Conservation (phyloP, 2,113 vertebrate species). For the Pantherophis guttatus region DNA sequence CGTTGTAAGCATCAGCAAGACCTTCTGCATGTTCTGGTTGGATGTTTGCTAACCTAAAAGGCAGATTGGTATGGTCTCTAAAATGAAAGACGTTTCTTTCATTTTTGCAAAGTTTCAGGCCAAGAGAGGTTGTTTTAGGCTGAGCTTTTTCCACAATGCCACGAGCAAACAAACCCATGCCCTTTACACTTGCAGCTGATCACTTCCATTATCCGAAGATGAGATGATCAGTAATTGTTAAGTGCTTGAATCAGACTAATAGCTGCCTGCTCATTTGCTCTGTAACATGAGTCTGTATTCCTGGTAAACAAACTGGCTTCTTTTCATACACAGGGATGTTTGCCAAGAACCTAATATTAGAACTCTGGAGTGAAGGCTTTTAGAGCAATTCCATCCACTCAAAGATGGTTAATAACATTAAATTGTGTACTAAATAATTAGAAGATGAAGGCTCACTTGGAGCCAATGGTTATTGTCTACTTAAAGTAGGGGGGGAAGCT, state of each 20-base stretch:
- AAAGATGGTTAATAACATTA: conserved; percentile 71
- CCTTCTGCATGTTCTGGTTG: conserved; percentile 32
- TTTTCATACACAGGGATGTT: conserved; percentile 69
- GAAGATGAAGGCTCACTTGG: conserved; percentile 57
- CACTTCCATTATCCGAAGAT: conserved; percentile 73
- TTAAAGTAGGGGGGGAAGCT: conserved; percentile 59
- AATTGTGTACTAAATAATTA: conserved; percentile 68
- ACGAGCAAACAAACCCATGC: conserved; percentile 58
- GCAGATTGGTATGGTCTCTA: conserved; percentile 42
- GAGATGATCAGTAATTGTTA: conserved; percentile 74
- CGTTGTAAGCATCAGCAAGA: conserved; percentile 27
- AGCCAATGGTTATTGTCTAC: conserved; percentile 67
- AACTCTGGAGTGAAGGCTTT: conserved; percentile 70
- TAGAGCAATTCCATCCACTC: conserved; percentile 69
- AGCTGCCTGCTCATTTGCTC: conserved; percentile 73
- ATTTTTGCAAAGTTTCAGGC: conserved; percentile 48
- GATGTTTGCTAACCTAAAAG: conserved; percentile 36
- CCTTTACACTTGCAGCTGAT: conserved; percentile 70
- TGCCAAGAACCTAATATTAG: conserved; percentile 73
- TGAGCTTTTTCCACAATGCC: conserved; percentile 53
- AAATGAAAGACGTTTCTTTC: conserved; percentile 54
- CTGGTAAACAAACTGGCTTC: conserved; percentile 77
- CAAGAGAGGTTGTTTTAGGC: conserved; percentile 52
- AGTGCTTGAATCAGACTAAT: conserved; percentile 82
- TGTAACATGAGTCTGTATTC: conserved; percentile 78